Conservation (phyloP, 2,888 invertebrate species). For the Lasius fuliginosus region DNA sequence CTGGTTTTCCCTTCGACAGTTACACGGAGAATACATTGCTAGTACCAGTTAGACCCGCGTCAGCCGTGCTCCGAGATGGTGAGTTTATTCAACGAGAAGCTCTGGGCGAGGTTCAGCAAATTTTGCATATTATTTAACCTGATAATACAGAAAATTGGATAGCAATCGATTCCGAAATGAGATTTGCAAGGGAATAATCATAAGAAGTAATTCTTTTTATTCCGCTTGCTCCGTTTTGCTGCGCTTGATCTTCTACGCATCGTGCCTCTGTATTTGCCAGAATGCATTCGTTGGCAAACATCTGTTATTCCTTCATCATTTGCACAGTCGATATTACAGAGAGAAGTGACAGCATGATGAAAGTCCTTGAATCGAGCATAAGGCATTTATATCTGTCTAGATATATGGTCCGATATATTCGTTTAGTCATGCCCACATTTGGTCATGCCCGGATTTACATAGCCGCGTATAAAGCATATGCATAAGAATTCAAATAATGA, state of each 20-base stretch:
- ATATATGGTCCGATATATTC: not conserved
- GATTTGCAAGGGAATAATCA: not conserved
- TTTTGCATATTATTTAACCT: not conserved
- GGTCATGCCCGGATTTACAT: not conserved
- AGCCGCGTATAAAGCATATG: not conserved
- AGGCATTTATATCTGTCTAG: not conserved
- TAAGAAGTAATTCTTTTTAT: not conserved
- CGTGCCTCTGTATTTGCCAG: not conserved
- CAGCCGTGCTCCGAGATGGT: slow-evolving; percentile 83
- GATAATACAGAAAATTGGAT: not conserved
- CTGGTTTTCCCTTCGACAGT: slow-evolving; percentile 91
- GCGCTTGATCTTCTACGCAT: not conserved
- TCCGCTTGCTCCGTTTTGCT: not conserved
- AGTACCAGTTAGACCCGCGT: slow-evolving; percentile 88
- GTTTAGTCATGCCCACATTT: not conserved
- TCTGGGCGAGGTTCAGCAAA: slow-evolving; percentile 72
- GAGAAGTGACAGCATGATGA: not conserved
- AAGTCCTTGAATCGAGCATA: not conserved
- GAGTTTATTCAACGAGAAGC: slow-evolving; percentile 72
- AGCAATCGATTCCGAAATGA: not conserved
- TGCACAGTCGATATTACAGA: slow-evolving; percentile 22
- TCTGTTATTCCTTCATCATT: slow-evolving; percentile 33
- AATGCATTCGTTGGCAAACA: slow-evolving; percentile 28
- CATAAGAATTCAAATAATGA: not conserved
- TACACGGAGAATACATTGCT: slow-evolving; percentile 91